Evolutionary conservation across 2,797 vertebrate genomes (phyloP).

Genomic region (Pipistrellus pipistrellus): DNA sequence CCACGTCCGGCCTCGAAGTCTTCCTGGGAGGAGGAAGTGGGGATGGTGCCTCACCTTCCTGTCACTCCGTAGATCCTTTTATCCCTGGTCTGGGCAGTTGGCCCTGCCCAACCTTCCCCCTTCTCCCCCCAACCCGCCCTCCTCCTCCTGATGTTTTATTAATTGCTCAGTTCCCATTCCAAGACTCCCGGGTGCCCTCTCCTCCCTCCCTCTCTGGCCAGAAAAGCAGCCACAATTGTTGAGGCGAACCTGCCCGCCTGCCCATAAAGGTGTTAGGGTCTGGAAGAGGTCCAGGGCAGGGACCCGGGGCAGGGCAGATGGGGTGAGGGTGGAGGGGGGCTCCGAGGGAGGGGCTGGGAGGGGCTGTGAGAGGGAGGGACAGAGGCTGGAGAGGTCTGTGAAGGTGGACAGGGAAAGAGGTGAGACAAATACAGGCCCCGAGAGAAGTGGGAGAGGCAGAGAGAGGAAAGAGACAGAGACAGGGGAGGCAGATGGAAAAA

Average conservation of each 20-base stretch:
- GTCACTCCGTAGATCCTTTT: slow-evolving; percentile 64
- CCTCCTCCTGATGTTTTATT: slow-evolving; percentile 25
- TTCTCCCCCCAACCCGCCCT: slow-evolving; percentile 11
- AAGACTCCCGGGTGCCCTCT: not conserved
- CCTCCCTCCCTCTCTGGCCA: slow-evolving; percentile 50
- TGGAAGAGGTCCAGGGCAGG: slow-evolving; percentile 38
- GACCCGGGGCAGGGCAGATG: not conserved
- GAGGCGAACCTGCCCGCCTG: not conserved
- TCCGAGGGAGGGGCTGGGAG: not conserved
- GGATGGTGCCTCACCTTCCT: not conserved
- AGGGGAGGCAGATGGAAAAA: no score
- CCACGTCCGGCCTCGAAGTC: not conserved
- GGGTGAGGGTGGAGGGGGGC: not conserved
- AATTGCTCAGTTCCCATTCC: slow-evolving; percentile 64
- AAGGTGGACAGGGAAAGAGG: not conserved
- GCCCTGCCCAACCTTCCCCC: slow-evolving; percentile 49
- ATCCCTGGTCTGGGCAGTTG: slow-evolving; percentile 59
- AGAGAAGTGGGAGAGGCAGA: not conserved
- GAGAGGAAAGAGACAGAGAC: no score
- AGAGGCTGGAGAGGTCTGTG: not conserved
- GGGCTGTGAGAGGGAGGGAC: not conserved
- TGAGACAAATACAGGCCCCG: not conserved
- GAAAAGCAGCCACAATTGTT: slow-evolving; percentile 52
- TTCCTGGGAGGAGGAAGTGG: not conserved
- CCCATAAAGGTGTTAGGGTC: not conserved